Conservation (phyloP, 2,113 vertebrate species). For the Rattus rattus region DNA sequence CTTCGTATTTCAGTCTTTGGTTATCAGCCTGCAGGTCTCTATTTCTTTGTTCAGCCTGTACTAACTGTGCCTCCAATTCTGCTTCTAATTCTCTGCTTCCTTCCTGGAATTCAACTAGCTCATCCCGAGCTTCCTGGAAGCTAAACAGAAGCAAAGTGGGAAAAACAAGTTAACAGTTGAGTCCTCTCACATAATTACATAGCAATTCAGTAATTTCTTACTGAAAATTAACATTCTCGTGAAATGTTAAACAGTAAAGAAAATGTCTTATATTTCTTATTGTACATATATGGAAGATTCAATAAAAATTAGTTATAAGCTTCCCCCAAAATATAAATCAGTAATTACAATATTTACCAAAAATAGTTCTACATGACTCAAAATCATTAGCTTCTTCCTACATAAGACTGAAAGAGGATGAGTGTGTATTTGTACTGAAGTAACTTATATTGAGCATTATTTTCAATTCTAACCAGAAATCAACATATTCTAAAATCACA, state of each 20-base stretch:
- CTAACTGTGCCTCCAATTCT: conserved; percentile 96
- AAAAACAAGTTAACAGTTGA: conserved; percentile 11
- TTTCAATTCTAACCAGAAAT: background rate
- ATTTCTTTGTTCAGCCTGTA: conserved; percentile 96
- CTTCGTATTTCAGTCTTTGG: conserved; percentile 95
- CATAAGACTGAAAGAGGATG: background rate
- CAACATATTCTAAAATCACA: background rate
- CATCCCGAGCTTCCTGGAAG: conserved; percentile 96
- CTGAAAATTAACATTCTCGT: background rate
- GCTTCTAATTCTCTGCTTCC: conserved; percentile 98
- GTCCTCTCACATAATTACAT: background rate
- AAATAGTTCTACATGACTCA: background rate
- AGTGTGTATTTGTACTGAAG: background rate
- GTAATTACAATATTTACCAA: conserved; percentile 3
- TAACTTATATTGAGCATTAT: background rate
- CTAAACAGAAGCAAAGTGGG: conserved; percentile 82
- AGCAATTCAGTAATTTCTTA: background rate
- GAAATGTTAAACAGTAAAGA: conserved; percentile 29
- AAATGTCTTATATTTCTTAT: conserved; percentile 4
- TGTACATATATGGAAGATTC: background rate
- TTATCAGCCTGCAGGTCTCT: conserved; percentile 96
- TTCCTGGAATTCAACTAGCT: conserved; percentile 98
- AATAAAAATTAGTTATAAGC: conserved; percentile 47
- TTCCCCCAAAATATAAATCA: background rate
- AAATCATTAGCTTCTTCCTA: background rate